These are phyloP conservation scores for Hypothenemus hampei DNA, from an alignment of 1,140 invertebrate species.

Conservation along the genomic window DNA sequence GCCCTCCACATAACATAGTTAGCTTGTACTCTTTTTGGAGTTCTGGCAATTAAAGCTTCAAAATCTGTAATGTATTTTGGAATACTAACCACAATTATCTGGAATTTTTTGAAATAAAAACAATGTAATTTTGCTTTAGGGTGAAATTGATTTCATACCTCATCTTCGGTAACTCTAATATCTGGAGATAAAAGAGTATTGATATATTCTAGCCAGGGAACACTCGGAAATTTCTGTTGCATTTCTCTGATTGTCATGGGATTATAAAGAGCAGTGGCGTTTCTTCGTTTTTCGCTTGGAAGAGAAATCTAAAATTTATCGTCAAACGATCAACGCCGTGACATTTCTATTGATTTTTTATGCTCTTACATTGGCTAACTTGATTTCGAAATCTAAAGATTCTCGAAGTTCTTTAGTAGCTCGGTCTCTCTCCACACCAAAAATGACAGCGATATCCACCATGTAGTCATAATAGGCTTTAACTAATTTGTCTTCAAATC, in stretches of 20 bases:
- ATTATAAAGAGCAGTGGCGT: constrained; percentile 87
- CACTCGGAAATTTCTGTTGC: constrained; percentile 63
- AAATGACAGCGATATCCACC: constrained; percentile 80
- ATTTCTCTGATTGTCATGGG: constrained; percentile 77
- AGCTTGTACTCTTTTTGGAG: constrained; percentile 57
- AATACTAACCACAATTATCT: constrained; percentile 54
- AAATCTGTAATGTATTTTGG: constrained; percentile 57
- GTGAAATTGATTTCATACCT: constrained; percentile 37
- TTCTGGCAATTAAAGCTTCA: constrained; percentile 49
- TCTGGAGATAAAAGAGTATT: constrained; percentile 51
- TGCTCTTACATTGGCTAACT: constrained; percentile 80
- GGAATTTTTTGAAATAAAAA: background rate
- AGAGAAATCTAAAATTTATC: constrained; percentile 68
- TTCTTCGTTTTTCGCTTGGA: constrained; percentile 84
- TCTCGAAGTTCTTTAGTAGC: constrained; percentile 73
- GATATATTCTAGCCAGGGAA: constrained; percentile 59
- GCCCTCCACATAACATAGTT: constrained; percentile 62
- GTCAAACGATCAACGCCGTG: background rate
- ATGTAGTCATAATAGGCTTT: constrained; percentile 76
- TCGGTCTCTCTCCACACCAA: constrained; percentile 71
- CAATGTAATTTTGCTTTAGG: too few species aligned
- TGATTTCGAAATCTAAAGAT: constrained; percentile 87
- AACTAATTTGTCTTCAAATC: constrained; percentile 71
- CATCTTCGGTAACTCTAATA: constrained; percentile 39
- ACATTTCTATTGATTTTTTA: background rate